phyloP scores from a whole-genome alignment of 2,888 invertebrate species.

The Pomacea canaliculata region DNA sequence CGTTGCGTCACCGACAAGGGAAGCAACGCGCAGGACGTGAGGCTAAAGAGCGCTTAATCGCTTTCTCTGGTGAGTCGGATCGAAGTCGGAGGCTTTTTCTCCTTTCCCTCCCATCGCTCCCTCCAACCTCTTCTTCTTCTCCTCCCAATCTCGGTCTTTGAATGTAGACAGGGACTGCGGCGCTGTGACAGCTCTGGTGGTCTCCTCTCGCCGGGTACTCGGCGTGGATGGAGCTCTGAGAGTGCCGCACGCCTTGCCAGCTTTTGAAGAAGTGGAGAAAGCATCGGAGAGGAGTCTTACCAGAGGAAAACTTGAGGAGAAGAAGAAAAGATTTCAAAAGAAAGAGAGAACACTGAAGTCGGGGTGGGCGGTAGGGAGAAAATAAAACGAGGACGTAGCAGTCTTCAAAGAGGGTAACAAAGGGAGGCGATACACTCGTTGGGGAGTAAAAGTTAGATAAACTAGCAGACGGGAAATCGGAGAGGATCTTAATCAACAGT shows the following conservation, averaged over 20 bases:
- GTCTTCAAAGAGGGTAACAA: too few species aligned
- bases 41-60: background rate
- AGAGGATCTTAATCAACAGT: too few species aligned
- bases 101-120: too few species aligned
- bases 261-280: background rate
- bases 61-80: background rate
- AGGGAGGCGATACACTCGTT: too few species aligned
- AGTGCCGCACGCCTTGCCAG: too few species aligned
- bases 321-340: conserved; percentile 9
- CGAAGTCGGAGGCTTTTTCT: background rate
- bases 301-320: conserved; percentile 10
- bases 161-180: too few species aligned
- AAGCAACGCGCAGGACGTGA: background rate
- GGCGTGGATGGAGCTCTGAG: too few species aligned
- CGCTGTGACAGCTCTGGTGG: too few species aligned
- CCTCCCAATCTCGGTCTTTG: background rate
- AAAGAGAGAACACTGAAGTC: background rate
- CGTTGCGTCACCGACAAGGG: background rate
- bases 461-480: too few species aligned
- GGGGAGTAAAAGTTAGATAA: too few species aligned
- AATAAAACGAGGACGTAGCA: background rate
- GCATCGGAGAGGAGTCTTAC: background rate
- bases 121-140: too few species aligned
- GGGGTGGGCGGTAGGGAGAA: background rate
- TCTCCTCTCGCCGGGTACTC: too few species aligned